phyloP scores from a whole-genome alignment of 2,888 invertebrate genomes.

The Andrena haemorrhoa region DNA sequence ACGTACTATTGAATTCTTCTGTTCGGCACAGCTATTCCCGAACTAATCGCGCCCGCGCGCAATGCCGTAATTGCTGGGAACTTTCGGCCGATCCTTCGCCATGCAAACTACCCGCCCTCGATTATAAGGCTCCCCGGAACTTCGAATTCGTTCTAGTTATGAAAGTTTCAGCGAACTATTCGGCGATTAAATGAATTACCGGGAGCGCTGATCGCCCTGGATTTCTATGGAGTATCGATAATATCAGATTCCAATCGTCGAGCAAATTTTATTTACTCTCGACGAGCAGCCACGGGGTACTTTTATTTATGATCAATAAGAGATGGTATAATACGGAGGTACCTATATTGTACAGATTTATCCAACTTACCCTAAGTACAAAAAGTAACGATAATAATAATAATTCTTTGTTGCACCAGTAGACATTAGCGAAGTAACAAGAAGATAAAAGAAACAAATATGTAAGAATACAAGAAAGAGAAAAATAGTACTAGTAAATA shows the following conservation, averaged over 20 bases:
- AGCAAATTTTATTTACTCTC: not conserved
- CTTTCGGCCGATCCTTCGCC: not conserved
- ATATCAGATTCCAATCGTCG: slow-evolving; percentile 20
- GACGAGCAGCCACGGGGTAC: not conserved
- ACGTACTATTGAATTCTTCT: slow-evolving; percentile 5
- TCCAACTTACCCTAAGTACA: no score
- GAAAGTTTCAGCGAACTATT: slow-evolving; percentile 28
- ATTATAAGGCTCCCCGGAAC: slow-evolving; percentile 18
- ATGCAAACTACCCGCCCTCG: slow-evolving; percentile 8
- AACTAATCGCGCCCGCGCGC: slow-evolving; percentile 9
- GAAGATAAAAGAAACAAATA: no score
- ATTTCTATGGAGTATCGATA: slow-evolving; percentile 9
- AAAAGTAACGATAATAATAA: no score
- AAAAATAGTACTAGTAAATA: no score
- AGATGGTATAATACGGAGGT: no score
- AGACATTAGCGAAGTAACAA: no score
- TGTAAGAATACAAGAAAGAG: no score
- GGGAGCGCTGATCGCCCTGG: slow-evolving; percentile 11
- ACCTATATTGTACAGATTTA: no score
- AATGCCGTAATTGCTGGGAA: slow-evolving; percentile 22
- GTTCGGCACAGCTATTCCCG: not conserved
- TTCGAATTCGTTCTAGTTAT: slow-evolving; percentile 29
- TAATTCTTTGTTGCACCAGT: no score
- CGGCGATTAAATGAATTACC: slow-evolving; percentile 39
- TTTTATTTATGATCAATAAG: no score